These are phyloP conservation scores for Anoncus sp. DNA, from an alignment of 2,888 invertebrate genomes.

Conservation along the genomic window DNA sequence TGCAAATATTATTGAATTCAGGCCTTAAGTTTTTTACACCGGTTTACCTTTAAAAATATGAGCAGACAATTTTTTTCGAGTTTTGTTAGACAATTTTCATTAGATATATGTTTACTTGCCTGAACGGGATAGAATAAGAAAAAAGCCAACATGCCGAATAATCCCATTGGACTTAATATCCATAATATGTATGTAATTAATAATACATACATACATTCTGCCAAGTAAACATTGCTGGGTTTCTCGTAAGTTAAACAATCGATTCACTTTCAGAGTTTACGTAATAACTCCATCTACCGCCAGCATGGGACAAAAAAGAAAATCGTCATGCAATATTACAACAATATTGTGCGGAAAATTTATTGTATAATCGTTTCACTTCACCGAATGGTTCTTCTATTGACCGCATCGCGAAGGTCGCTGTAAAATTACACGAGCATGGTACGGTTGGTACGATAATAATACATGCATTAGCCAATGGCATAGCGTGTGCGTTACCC, in stretches of 20 bases:
- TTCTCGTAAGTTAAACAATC: no score
- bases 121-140: slow-evolving; percentile 84
- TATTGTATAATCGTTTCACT: slow-evolving; percentile 1
- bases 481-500: slow-evolving; percentile 18
- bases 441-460: slow-evolving; percentile 19
- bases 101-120: slow-evolving; percentile 80
- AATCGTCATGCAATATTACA: neutral
- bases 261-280: no score
- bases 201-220: no score
- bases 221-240: no score
- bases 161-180: slow-evolving; percentile 84
- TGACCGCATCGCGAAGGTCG: slow-evolving; percentile 5
- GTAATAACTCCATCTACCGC: no score
- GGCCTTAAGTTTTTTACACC: no score
- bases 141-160: slow-evolving; percentile 84
- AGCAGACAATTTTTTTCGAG: neutral
- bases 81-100: neutral
- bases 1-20: no score
- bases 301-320: no score
- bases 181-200: slow-evolving; percentile 83
- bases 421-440: slow-evolving; percentile 4
- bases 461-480: slow-evolving; percentile 32
- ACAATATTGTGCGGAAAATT: slow-evolving; percentile 3
- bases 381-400: slow-evolving; percentile 8
- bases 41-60: neutral